These are phyloP conservation scores for Corythornis vintsioides DNA, from an alignment of 2,113 vertebrate genomes.

Conservation along the genomic window DNA sequence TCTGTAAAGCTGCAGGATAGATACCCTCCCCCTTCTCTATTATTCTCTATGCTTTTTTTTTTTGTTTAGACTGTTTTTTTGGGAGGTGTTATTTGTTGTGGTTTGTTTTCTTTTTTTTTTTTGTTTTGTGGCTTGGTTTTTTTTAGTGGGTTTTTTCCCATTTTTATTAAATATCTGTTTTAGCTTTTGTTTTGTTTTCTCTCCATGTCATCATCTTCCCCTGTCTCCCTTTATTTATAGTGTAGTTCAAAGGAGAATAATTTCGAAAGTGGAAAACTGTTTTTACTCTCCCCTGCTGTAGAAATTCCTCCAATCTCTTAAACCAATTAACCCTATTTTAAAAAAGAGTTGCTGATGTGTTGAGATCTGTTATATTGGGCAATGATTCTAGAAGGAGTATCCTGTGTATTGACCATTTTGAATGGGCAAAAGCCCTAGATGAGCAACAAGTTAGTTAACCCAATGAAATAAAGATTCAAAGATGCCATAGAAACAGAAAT, in stretches of 20 bases:
- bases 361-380: not conserved
- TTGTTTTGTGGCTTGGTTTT: too few relatives aligned
- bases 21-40: not conserved
- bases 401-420: not conserved
- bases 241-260: not conserved
- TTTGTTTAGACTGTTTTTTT: not conserved
- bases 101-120: too few relatives aligned
- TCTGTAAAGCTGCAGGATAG: conserved; percentile 5
- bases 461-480: not conserved
- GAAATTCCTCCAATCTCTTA: not conserved
- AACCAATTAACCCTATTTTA: not conserved
- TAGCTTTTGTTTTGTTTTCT: conserved; percentile 15
- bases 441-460: not conserved
- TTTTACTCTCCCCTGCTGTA: not conserved
- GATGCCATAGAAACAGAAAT: not conserved
- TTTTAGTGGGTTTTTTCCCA: too few relatives aligned
- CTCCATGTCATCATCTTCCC: not conserved
- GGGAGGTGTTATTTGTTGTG: too few relatives aligned
- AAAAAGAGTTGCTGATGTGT: not conserved
- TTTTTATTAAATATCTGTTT: not conserved
- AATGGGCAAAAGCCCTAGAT: not conserved
- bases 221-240: not conserved
- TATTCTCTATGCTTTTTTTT: not conserved
- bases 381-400: not conserved
- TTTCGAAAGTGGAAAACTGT: not conserved